Percentiles rank a stretch among this genome's conserved stretches.
Evolutionary conservation across 2,888 invertebrate genomes (phyloP).

Genomic region (Dasypogon diadema): DNA sequence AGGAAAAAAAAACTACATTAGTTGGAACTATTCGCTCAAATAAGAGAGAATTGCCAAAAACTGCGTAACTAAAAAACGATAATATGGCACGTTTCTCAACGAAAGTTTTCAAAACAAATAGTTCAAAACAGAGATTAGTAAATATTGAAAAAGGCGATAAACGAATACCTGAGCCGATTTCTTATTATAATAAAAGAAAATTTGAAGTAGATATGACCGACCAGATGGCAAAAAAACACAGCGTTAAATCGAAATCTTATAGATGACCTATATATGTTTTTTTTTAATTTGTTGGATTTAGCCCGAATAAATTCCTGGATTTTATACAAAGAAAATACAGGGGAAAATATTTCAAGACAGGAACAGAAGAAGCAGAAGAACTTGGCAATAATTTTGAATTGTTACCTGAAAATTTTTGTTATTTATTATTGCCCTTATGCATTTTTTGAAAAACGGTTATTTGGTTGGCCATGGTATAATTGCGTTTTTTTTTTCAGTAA

Average conservation of each 20-base stretch:
- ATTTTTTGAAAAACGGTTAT: no score
- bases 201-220: constrained; percentile 16
- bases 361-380: no score
- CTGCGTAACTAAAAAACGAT: background rate
- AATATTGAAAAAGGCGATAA: background rate
- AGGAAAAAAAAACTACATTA: constrained; percentile 5
- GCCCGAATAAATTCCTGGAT: constrained; percentile 50
- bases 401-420: no score
- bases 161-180: background rate
- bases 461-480: no score
- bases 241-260: background rate
- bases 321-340: constrained; percentile 55
- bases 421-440: no score
- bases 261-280: constrained; percentile 8
- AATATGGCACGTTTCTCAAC: background rate
- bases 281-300: constrained; percentile 13
- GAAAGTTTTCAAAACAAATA: background rate
- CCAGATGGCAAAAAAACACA: constrained; percentile 5
- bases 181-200: constrained; percentile 7
- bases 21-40: background rate
- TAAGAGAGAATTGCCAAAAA: background rate
- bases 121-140: no score
- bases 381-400: no score
- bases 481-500: no score
- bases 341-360: constrained; percentile 55